phyloP scores from a whole-genome alignment of 2,888 invertebrate species.

The Sipha maydis region DNA sequence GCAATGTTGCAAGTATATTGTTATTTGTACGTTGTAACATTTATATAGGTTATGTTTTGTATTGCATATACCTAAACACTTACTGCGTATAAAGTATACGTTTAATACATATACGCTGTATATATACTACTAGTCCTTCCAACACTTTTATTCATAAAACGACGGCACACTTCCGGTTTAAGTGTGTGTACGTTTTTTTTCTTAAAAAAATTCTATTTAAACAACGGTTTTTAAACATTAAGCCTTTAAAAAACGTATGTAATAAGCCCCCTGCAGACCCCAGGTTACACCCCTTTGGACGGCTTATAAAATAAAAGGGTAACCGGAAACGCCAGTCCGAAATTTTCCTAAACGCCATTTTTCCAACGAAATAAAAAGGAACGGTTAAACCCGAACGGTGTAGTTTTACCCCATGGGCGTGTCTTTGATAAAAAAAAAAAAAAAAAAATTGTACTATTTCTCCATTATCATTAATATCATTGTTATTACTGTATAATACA shows the following conservation, averaged over 20 bases:
- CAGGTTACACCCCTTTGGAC: conserved; percentile 54
- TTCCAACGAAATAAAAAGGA: conserved; percentile 49
- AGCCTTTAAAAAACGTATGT: conserved; percentile 56
- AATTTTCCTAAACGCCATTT: conserved; percentile 62
- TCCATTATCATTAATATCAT: conserved; percentile 62
- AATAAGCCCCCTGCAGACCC: conserved; percentile 60
- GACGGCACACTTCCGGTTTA: conserved; percentile 61
- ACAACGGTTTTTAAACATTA: conserved; percentile 55
- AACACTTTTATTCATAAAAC: conserved; percentile 47
- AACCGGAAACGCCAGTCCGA: conserved; percentile 62
- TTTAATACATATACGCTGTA: background rate
- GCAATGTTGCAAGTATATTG: background rate
- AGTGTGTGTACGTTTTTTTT: conserved; percentile 39
- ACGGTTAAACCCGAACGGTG: conserved; percentile 52
- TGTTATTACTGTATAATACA: conserved; percentile 52
- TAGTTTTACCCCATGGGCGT: conserved; percentile 61
- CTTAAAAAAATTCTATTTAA: conserved; percentile 39
- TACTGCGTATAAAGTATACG: background rate
- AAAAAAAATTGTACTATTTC: conserved; percentile 53
- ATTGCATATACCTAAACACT: background rate
- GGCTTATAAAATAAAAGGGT: conserved; percentile 55
- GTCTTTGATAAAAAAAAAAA: conserved; percentile 41
- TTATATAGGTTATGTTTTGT: background rate
- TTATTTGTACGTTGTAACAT: background rate
- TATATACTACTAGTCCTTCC: conserved; percentile 23